A percentile compares a stretch with the other conserved stretches of the same genome.
Conservation (phyloP, 2,113 vertebrate species). For the Pterocles orientalis region DNA sequence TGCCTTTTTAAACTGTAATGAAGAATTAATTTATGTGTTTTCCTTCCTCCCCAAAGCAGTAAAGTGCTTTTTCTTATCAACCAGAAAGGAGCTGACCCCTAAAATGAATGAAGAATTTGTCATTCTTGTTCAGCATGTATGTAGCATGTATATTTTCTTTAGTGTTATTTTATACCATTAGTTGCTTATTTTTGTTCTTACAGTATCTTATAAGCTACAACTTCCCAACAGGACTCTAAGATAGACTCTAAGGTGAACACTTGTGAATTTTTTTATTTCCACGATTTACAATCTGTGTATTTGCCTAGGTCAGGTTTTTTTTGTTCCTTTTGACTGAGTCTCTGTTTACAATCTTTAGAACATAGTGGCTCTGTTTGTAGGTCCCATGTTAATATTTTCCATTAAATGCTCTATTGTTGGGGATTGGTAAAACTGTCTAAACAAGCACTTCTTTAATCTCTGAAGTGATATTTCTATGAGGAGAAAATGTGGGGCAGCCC, state of each 20-base stretch:
- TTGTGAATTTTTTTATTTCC: not conserved
- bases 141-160: not conserved
- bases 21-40: constrained; percentile 14
- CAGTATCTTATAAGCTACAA: not conserved
- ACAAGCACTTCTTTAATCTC: not conserved
- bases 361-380: not conserved
- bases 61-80: not conserved
- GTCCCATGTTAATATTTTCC: not conserved
- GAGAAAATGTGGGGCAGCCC: not conserved
- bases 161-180: not conserved
- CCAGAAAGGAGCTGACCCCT: not conserved
- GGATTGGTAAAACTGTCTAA: not conserved
- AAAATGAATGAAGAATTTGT: not conserved
- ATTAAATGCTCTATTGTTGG: not conserved
- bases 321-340: not conserved
- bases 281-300: not conserved
- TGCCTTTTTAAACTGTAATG: constrained; percentile 9
- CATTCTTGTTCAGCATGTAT: not conserved
- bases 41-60: not conserved
- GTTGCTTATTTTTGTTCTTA: not conserved
- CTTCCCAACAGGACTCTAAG: not conserved
- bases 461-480: not conserved
- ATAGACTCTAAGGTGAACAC: not conserved
- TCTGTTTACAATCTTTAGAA: not conserved
- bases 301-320: not conserved